A percentile compares a stretch with the other conserved stretches of the same genome.
phyloP scores from a whole-genome alignment of 2,888 invertebrate species.

The Drosophila prolongata region DNA sequence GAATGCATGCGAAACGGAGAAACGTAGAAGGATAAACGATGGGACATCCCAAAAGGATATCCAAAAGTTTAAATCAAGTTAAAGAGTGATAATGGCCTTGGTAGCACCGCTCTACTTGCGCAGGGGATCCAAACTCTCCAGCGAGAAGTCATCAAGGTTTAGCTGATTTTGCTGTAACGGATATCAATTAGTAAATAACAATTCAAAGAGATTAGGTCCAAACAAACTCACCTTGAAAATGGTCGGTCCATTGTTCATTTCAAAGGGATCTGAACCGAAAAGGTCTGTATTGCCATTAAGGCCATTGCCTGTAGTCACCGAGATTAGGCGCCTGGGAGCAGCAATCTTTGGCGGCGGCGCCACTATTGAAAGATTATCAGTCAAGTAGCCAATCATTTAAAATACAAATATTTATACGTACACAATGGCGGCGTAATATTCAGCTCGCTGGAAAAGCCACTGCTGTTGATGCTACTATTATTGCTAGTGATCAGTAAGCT shows the following conservation, averaged over 20 bases:
- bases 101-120: conserved; percentile 86
- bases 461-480: conserved; percentile 81
- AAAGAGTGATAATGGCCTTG: conserved; percentile 39
- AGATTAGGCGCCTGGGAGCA: conserved; percentile 85
- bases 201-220: background rate
- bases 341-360: conserved; percentile 94
- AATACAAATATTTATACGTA: conserved; percentile 84
- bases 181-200: background rate
- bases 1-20: conserved; percentile 49
- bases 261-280: conserved; percentile 92
- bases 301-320: conserved; percentile 66
- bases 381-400: background rate
- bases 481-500: conserved; percentile 67
- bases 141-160: conserved; percentile 92
- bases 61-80: conserved; percentile 33
- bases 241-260: conserved; percentile 79
- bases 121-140: conserved; percentile 96
- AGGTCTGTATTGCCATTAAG: conserved; percentile 87
- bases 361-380: conserved; percentile 87
- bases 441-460: conserved; percentile 81
- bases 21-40: conserved; percentile 17
- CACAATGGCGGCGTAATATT: conserved; percentile 88
- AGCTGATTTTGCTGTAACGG: conserved; percentile 86
- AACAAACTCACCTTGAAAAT: conserved; percentile 81
- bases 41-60: conserved; percentile 28